A percentile compares a stretch with the other conserved stretches of the same genome.
These are phyloP conservation scores for Gymnorhina tibicen DNA, from an alignment of 2,113 vertebrate species.

Conservation along the genomic window DNA sequence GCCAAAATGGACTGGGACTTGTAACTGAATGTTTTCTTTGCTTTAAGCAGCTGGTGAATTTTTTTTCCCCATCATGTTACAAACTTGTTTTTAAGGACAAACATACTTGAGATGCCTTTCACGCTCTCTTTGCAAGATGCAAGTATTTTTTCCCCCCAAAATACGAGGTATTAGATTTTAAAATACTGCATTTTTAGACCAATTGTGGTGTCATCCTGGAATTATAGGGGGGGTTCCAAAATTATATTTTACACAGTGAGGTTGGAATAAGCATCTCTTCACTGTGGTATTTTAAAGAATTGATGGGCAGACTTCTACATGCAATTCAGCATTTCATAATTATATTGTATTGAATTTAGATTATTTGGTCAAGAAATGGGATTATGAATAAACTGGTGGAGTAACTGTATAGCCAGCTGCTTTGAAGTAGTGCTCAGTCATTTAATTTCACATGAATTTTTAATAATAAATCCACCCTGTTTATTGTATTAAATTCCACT, in stretches of 20 bases:
- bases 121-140: background rate
- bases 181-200: background rate
- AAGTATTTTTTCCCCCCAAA: background rate
- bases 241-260: background rate
- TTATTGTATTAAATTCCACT: background rate
- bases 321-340: background rate
- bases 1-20: background rate
- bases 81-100: background rate
- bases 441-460: conserved; percentile 12
- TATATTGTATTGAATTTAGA: background rate
- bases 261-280: background rate
- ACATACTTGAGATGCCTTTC: background rate
- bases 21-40: background rate
- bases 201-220: background rate
- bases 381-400: background rate
- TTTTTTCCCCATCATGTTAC: background rate
- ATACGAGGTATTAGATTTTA: background rate
- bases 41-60: background rate
- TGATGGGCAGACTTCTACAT: background rate
- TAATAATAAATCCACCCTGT: background rate
- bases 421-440: background rate
- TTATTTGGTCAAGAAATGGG: background rate
- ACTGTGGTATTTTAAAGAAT: background rate
- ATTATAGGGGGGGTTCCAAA: background rate
- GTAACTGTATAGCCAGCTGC: background rate